Base-by-base conservation (phyloP, 2,113 vertebrate genomes). In the Calypte anna region DNA sequence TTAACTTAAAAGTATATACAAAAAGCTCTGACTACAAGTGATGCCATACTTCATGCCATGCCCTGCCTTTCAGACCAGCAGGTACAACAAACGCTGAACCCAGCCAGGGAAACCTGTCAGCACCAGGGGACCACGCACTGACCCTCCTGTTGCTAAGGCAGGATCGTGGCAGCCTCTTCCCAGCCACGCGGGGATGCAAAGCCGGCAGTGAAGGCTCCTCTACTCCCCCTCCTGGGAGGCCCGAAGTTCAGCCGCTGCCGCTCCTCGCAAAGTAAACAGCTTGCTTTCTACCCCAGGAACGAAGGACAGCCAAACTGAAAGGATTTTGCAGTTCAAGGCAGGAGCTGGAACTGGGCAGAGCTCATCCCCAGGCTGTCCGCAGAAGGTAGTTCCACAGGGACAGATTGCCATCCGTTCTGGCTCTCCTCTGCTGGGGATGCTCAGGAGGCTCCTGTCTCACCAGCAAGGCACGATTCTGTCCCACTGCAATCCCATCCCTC, bases 221-320 rank as follows among this genome's bases (percentile, higher is more conserved):
- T 88, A 53, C 95, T 95, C 93, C 90, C 96, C 82, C 88, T 96
- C 90, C 94, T 93, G 93, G 94, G 61, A 91, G 53, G 51, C 64
- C 55, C 22, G 23, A 67, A 63, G 64, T 44, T 63, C 82, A 83
- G 72, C 76, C 44, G 44, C 76, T 61, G 54, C 58, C 48, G 24
- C 28, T 80, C 53, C 27, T 67, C 57, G 58, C 24, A 19, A 38
- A 51, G 63, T 16, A 31, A 88, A 46, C 3, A 57, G 59, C 68
- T 31, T 28, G 38, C 48, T 59, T 57, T 59, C 64, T 58, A 25
- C 43, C 82, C 33, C 55, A 66, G 63, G 51, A 64, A 38, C 4
- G 31, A 74, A 50, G 31, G 14, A 16, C 38, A 53, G 31, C 5
- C 3, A 7, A 87, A 23, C 31, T 6, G 59, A 55, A 83, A 17